phyloP scores from a whole-genome alignment of 1,140 invertebrate species.

The Nymphalis io region DNA sequence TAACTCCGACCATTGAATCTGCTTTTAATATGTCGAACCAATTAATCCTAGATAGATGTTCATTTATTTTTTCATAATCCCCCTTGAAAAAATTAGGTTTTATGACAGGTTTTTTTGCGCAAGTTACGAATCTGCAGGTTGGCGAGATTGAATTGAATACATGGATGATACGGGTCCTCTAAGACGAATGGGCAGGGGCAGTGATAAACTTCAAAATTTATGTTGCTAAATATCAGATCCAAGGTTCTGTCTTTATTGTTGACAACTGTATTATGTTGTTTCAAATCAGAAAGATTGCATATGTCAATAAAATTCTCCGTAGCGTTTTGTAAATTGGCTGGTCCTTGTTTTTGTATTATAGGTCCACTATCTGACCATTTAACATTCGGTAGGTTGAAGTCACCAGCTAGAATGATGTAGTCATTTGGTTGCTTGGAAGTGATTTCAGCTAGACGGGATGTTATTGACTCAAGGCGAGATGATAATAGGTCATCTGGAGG shows the following conservation, averaged over 20 bases:
- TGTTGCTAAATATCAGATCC: constrained; percentile 28
- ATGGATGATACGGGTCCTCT: constrained; percentile 26
- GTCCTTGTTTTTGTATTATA: not conserved
- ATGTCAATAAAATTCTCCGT: not conserved
- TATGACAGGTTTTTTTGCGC: constrained; percentile 8
- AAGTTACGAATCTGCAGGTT: constrained; percentile 8
- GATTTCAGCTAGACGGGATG: constrained; percentile 2
- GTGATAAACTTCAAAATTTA: constrained; percentile 6
- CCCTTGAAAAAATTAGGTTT: constrained; percentile 23
- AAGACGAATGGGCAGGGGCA: constrained; percentile 3
- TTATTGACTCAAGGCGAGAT: constrained; percentile 9
- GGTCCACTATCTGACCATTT: constrained; percentile 19
- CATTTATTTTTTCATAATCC: constrained; percentile 26
- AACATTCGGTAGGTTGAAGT: constrained; percentile 34
- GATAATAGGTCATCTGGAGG: constrained; percentile 18
- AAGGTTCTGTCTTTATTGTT: constrained; percentile 22
- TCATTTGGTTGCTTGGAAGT: constrained; percentile 9
- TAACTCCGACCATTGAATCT: constrained; percentile 18
- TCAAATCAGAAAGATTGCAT: constrained; percentile 10
- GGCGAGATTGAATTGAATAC: constrained; percentile 14
- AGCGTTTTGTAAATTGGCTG: constrained; percentile 10
- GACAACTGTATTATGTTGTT: constrained; percentile 16
- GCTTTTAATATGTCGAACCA: constrained; percentile 24
- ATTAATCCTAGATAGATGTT: constrained; percentile 19
- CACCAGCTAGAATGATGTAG: constrained; percentile 31